phyloP scores from a whole-genome alignment of 2,888 invertebrate genomes.

The Ctena decussata region DNA sequence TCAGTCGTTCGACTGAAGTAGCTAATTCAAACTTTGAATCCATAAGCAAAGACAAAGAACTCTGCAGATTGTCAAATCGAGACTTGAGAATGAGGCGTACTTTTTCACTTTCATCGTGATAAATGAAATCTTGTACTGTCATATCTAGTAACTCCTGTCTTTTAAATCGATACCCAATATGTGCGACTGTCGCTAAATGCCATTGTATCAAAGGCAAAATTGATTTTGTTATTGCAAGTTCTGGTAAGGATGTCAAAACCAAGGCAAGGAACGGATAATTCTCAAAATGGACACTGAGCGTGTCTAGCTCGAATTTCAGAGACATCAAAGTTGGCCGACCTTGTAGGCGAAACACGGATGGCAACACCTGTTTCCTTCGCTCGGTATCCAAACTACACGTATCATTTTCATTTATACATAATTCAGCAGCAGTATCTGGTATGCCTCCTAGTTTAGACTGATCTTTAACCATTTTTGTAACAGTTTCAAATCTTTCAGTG shows the following conservation, averaged over 20 bases:
- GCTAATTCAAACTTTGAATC: not conserved
- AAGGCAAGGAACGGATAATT: conserved; percentile 39
- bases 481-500: conserved; percentile 6
- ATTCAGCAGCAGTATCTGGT: not conserved
- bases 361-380: not conserved
- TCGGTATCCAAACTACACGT: not conserved
- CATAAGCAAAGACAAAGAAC: conserved; percentile 19
- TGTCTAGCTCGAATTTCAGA: conserved; percentile 35
- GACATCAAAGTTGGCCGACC: conserved; percentile 8
- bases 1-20: not conserved
- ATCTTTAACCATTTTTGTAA: not conserved
- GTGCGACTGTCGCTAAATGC: conserved; percentile 57
- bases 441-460: not conserved
- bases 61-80: conserved; percentile 16
- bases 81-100: not conserved
- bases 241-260: conserved; percentile 15
- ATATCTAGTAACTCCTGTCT: conserved; percentile 53
- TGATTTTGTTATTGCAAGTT: conserved; percentile 43
- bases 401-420: conserved; percentile 8
- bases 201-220: conserved; percentile 61
- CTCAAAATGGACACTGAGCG: not conserved
- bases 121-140: conserved; percentile 47
- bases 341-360: conserved; percentile 38
- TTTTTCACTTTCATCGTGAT: not conserved
- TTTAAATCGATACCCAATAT: conserved; percentile 60